Conservation (phyloP, 2,797 vertebrate genomes). For the Sphenopsis melanotis region DNA sequence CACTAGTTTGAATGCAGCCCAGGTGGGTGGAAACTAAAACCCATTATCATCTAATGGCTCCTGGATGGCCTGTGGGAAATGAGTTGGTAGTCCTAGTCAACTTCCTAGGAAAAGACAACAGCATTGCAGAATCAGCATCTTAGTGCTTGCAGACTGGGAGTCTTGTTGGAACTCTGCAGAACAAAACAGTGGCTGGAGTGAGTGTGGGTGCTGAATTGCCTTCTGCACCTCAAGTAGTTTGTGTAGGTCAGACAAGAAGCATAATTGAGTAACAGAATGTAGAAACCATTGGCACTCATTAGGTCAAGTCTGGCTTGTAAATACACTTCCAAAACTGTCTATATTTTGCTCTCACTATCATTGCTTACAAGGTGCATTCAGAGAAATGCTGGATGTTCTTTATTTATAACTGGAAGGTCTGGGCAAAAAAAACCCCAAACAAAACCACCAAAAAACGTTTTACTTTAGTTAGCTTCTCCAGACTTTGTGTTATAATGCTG, state of each 20-base stretch:
- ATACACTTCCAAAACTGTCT: not conserved
- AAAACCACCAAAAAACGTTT: not conserved
- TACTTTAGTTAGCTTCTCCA: not conserved
- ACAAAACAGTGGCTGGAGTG: not conserved
- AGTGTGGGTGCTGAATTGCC: not conserved
- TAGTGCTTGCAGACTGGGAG: not conserved
- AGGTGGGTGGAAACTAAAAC: constrained; percentile 60
- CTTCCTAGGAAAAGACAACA: not conserved
- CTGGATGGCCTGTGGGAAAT: constrained; percentile 53
- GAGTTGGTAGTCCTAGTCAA: constrained; percentile 34
- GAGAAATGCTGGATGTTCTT: not conserved
- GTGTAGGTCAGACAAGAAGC: not conserved
- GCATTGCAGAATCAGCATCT: not conserved
- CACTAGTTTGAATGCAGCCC: constrained; percentile 51
- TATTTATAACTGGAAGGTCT: not conserved
- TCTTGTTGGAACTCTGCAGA: not conserved
- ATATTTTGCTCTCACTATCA: not conserved
- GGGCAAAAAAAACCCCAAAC: fast-evolving
- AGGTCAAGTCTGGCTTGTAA: not conserved
- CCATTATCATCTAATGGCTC: constrained; percentile 53
- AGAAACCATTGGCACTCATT: not conserved
- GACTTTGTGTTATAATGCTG: not conserved
- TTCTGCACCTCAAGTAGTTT: not conserved
- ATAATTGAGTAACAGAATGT: not conserved
- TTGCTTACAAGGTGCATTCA: not conserved